A percentile compares a stretch with the other conserved stretches of the same genome.
Conservation (phyloP, 1,140 invertebrate genomes). For the Patella vulgata region DNA sequence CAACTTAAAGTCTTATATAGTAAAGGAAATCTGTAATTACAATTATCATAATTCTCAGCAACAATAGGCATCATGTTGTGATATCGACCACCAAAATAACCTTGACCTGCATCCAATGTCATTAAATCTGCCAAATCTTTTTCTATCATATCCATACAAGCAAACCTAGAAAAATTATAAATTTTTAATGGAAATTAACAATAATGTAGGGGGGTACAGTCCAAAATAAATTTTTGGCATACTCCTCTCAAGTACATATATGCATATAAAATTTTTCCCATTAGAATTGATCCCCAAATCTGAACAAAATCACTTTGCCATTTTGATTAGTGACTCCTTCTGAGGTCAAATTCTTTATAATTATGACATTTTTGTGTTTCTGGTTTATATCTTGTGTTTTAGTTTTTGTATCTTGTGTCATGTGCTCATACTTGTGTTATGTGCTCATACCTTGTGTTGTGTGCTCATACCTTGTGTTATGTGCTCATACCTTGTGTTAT, state of each 20-base stretch:
- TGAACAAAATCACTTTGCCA: not conserved
- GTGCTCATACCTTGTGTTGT: too few species aligned
- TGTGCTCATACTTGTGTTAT: too few species aligned
- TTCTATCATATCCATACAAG: slow-evolving; percentile 80
- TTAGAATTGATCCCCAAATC: not conserved
- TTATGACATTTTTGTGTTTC: too few species aligned
- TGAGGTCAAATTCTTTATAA: too few species aligned
- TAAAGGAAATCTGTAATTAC: slow-evolving; percentile 36
- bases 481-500: too few species aligned
- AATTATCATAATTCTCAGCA: slow-evolving; percentile 62
- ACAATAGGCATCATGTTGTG: slow-evolving; percentile 87
- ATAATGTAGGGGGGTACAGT: slow-evolving; percentile 2
- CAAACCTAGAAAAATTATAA: slow-evolving; percentile 70
- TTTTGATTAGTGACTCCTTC: too few species aligned
- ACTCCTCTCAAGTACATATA: not conserved
- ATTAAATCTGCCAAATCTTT: slow-evolving; percentile 84
- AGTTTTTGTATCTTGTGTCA: too few species aligned
- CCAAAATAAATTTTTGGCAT: not conserved
- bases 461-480: too few species aligned
- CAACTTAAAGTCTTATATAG: not conserved
- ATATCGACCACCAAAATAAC: slow-evolving; percentile 90
- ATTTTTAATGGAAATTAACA: slow-evolving; percentile 1
- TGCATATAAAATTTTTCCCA: not conserved
- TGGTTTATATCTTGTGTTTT: too few species aligned
- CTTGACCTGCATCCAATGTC: slow-evolving; percentile 89